Conservation (phyloP, 2,113 vertebrate genomes). For the Tichodroma muraria region DNA sequence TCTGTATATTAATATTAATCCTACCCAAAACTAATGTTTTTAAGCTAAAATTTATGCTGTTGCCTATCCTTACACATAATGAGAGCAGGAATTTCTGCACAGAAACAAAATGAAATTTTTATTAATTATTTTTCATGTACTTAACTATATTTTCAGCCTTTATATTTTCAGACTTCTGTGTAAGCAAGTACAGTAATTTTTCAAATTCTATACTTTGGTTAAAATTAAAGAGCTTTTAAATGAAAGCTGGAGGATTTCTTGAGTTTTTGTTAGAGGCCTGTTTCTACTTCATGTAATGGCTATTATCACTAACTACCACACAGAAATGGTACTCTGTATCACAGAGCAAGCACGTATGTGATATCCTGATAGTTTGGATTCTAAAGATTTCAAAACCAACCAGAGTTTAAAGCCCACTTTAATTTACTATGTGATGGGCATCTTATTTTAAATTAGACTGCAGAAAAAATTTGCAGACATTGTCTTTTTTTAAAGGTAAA, state of each 20-base stretch:
- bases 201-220: neutral
- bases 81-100: neutral
- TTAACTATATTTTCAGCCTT: neutral
- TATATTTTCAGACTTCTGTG: neutral
- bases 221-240: neutral
- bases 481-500: neutral
- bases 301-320: neutral
- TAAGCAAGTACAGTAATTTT: neutral
- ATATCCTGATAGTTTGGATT: neutral
- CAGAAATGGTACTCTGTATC: neutral
- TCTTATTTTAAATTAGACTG: neutral
- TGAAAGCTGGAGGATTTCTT: neutral
- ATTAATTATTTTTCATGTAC: neutral
- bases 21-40: neutral
- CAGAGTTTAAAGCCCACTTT: neutral
- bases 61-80: neutral
- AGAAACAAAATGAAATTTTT: neutral
- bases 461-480: neutral
- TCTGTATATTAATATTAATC: neutral
- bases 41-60: neutral
- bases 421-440: neutral
- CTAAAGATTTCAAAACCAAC: neutral
- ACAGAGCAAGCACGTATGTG: neutral
- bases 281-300: neutral
- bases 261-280: neutral